Evolutionary conservation across 2,888 invertebrate species (phyloP), one percentile per base, ranked within the genome.

Genomic region (Dioctria linearis): DNA sequence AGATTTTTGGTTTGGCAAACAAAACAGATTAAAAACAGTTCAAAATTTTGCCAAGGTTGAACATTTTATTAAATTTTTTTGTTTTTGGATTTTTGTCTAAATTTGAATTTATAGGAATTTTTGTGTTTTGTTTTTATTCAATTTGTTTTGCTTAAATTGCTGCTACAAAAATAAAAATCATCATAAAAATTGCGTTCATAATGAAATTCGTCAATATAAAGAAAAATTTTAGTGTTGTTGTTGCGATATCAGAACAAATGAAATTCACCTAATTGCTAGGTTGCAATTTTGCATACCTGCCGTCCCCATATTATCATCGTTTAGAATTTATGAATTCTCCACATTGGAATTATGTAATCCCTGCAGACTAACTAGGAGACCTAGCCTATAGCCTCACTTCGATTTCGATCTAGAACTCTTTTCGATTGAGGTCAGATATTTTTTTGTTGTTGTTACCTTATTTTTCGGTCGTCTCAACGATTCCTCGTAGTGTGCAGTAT

Each of bases 1-100:
- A 42, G 67, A 51, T 25, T 25, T 25, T 25, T 25, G 25, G 25
- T 25, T 25, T 25, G 25, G 25, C 25, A 25, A 25, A 51, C 11
- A 69, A 69, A 69, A 69, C 51, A 69, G 69, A 69, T 51, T 54
- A 69, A 69, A 69, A 69, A 69, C 69, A 25, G 69, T 69, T 69
- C 49, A 69, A 51, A 37, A 11, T 51, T 39, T 69, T 9, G 51
- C 43, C 49, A 69, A 69, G 69, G 69, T 69, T 25, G 25, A 25
- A 25, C 25, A 25, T 25, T 25, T 25, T 25, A 1, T 0, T 25
- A 1, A 1, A 1, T 25, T 25, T 25, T 25, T 25, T 25, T 25
- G 25, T 25, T 25, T 25, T 25, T 25, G 0, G 0, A 25, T 25
- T 25, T 25, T 25, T 25, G 25, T 25, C 25, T 25, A 25, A 25